These are phyloP conservation scores for Gibbula magus DNA, from an alignment of 2,888 invertebrate genomes.

Conservation along the genomic window DNA sequence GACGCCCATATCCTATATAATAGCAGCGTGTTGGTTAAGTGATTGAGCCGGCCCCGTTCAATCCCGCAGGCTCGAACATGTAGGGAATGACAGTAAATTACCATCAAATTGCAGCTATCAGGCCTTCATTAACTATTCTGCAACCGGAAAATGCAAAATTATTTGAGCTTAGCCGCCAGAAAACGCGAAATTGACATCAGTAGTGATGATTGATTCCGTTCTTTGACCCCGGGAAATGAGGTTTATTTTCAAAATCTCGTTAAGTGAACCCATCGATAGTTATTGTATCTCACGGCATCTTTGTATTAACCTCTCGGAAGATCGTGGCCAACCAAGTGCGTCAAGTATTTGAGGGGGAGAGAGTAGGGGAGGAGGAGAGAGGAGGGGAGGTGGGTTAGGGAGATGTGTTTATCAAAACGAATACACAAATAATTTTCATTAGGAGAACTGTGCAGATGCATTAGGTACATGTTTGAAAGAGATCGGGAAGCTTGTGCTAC, in stretches of 20 bases:
- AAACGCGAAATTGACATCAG: constrained; percentile 13
- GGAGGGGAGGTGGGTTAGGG: not conserved
- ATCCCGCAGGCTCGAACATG: not conserved
- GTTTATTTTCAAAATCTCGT: constrained; percentile 15
- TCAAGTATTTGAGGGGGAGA: not conserved
- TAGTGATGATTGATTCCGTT: not conserved
- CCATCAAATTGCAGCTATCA: constrained; percentile 10
- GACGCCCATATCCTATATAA: too few species aligned
- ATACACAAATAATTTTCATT: too few species aligned
- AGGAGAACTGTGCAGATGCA: too few species aligned
- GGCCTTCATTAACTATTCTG: not conserved
- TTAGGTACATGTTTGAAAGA: too few species aligned
- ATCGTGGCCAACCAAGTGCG: not conserved
- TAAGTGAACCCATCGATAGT: constrained; percentile 13
- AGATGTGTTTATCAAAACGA: not conserved
- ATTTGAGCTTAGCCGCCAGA: constrained; percentile 13
- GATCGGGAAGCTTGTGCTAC: too few species aligned
- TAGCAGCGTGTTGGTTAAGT: not conserved
- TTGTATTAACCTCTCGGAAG: not conserved
- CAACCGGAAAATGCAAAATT: constrained; percentile 11
- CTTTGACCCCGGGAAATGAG: constrained; percentile 11
- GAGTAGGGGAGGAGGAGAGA: not conserved
- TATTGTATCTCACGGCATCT: not conserved
- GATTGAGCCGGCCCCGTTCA: not conserved
- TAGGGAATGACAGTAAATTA: constrained; percentile 8